Evolutionary conservation across 2,113 vertebrate species (phyloP).

Genomic region (rabbit (Oryctolagus cuniculus)): mOryCun1.1 NC_091438.1:34323001-34323500

Average conservation of each 20-base stretch:
- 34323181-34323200: constrained; percentile 12
- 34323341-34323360: constrained; percentile 42
- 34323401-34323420: constrained; percentile 63
- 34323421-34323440: constrained; percentile 68
- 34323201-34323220: background rate
- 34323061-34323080: constrained; percentile 7
- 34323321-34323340: background rate
- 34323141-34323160: background rate
- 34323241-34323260: background rate
- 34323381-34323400: constrained; percentile 77
- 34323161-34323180: background rate
- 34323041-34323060: constrained; percentile 50
- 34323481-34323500: constrained; percentile 44
- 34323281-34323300: constrained; percentile 10
- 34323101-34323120: background rate
- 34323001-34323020: constrained; percentile 42
- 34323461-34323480: constrained; percentile 47
- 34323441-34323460: constrained; percentile 65
- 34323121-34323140: background rate
- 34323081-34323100: constrained; percentile 33
- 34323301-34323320: constrained; percentile 12
- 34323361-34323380: constrained; percentile 59
- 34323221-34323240: background rate
- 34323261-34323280: background rate
- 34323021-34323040: constrained; percentile 59